A percentile compares a stretch with the other conserved stretches of the same genome.
phyloP scores from a whole-genome alignment of 2,113 vertebrate species.

The Atrichornis clamosus region DNA sequence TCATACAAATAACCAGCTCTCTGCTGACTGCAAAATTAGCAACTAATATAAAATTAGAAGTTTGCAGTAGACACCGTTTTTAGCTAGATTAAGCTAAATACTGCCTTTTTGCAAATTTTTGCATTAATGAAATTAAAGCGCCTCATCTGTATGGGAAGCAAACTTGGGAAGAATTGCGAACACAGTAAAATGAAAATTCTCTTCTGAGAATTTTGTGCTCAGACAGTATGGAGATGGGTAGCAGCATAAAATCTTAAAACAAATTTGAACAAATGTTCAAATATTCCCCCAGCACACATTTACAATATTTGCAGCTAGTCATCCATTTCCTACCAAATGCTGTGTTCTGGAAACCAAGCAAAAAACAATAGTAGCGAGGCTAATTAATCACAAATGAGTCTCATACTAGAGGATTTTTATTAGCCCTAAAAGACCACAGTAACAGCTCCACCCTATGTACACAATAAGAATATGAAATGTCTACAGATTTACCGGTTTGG shows the following conservation, averaged over 20 bases:
- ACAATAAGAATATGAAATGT: background rate
- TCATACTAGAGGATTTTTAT: slow-evolving; percentile 19
- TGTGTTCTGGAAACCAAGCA: slow-evolving; percentile 23
- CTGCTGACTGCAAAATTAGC: background rate
- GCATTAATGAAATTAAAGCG: background rate
- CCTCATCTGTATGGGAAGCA: background rate
- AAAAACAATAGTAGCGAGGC: background rate
- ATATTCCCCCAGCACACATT: slow-evolving; percentile 11
- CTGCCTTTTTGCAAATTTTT: background rate
- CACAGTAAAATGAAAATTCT: slow-evolving; percentile 11
- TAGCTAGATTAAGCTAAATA: background rate
- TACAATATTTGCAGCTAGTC: slow-evolving; percentile 6
- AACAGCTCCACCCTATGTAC: background rate
- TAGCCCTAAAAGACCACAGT: background rate
- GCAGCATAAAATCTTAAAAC: slow-evolving; percentile 24
- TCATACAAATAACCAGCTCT: background rate
- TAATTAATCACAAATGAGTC: slow-evolving; percentile 44
- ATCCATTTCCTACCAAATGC: background rate
- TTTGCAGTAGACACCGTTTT: background rate
- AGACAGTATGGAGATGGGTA: background rate
- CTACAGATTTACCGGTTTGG: background rate
- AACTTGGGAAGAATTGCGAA: background rate
- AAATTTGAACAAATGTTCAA: slow-evolving; percentile 46
- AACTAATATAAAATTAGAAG: background rate
- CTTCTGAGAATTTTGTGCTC: background rate